Evolutionary conservation across 2,797 vertebrate species (phyloP).

Genomic region (Protosalanx chinensis): DNA sequence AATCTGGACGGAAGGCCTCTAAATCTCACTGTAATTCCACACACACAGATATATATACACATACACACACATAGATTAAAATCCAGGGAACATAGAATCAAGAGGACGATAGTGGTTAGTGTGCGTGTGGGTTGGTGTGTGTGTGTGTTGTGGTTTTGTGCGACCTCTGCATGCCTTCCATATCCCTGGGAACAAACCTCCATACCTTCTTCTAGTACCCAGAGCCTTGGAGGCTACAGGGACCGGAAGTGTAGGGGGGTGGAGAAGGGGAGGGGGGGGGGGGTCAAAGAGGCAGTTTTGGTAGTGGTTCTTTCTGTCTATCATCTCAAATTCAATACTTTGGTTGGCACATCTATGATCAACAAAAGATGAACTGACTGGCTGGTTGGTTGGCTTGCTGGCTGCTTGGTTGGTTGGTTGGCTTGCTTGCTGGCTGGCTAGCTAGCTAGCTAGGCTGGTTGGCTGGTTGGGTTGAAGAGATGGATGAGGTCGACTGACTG

Average conservation of each 20-base stretch:
- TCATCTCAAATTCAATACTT: not conserved
- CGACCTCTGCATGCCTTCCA: too few relatives aligned
- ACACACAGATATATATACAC: conserved; percentile 33
- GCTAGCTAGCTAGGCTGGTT: too few relatives aligned
- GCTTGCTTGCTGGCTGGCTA: too few relatives aligned
- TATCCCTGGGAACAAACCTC: too few relatives aligned
- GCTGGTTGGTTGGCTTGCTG: conserved; percentile 13
- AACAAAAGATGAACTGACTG: not conserved
- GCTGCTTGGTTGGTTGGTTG: not conserved
- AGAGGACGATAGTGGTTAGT: not conserved
- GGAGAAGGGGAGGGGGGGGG: not conserved
- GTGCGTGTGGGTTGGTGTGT: conserved; percentile 14
- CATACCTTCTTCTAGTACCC: too few relatives aligned
- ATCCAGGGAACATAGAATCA: conserved; percentile 25
- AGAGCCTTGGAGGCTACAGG: not conserved
- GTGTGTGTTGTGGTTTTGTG: not conserved
- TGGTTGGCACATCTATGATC: not conserved
- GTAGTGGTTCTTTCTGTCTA: not conserved
- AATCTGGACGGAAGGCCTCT: conserved; percentile 66
- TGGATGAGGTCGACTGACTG: conserved; percentile 17
- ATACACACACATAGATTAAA: conserved; percentile 59
- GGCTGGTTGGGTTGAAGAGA: too few relatives aligned
- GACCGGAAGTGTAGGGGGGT: not conserved
- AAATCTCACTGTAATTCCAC: conserved; percentile 65
- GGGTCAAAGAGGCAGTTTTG: not conserved